phyloP scores from a whole-genome alignment of 1,140 invertebrate genomes.

The Cherax quadricarinatus region DNA sequence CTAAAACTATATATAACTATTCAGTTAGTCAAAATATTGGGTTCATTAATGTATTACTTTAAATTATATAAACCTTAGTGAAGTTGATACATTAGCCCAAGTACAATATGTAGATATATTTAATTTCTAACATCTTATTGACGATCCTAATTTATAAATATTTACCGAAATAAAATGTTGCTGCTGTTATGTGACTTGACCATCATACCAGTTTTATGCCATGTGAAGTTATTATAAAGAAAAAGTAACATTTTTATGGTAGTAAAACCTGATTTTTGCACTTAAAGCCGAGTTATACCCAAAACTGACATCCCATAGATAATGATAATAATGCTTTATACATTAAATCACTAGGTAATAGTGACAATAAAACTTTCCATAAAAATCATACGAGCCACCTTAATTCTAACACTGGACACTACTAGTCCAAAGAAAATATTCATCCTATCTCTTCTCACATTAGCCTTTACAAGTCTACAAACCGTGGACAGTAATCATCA shows the following conservation, averaged over 20 bases:
- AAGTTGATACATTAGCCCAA: constrained; percentile 17
- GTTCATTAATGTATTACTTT: background rate
- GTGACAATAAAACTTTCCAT: constrained; percentile 34
- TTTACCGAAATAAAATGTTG: constrained; percentile 1
- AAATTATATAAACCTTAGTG: background rate
- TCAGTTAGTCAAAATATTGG: background rate
- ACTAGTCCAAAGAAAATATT: constrained; percentile 28
- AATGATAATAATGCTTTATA: constrained; percentile 51
- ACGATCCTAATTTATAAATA: background rate
- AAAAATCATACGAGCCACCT: constrained; percentile 48
- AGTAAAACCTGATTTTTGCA: constrained; percentile 49
- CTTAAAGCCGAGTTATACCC: constrained; percentile 30
- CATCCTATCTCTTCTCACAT: background rate
- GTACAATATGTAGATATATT: background rate
- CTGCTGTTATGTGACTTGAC: constrained; percentile 7
- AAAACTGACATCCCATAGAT: constrained; percentile 57
- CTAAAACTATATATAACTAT: background rate
- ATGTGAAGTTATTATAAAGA: constrained; percentile 42
- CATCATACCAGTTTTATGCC: constrained; percentile 37
- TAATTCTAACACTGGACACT: constrained; percentile 37
- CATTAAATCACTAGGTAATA: constrained; percentile 42
- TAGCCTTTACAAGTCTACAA: constrained; percentile 37
- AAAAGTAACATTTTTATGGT: constrained; percentile 44
- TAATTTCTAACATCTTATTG: background rate
- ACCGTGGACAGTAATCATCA: constrained; percentile 48